Conservation (phyloP, 2,113 vertebrate genomes). For the Gnathonemus echidnorhynchus region DNA sequence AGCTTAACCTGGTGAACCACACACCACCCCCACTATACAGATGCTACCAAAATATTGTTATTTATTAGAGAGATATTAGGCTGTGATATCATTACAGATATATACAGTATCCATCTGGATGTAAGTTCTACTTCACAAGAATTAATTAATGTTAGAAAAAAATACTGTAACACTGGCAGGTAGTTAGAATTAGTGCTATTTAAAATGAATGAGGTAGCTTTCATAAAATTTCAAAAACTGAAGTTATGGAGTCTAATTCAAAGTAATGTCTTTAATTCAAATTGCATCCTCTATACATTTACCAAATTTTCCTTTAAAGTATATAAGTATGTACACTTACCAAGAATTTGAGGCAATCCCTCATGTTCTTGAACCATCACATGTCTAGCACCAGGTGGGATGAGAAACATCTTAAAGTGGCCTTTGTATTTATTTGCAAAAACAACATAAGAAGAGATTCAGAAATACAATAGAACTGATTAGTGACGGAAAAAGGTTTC, state of each 20-base stretch:
- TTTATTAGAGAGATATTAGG: too few species aligned
- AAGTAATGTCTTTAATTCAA: background rate
- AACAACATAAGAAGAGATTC: conserved; percentile 49
- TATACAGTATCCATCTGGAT: background rate
- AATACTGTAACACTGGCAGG: background rate
- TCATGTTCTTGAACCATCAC: conserved; percentile 95
- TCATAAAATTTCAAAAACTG: background rate
- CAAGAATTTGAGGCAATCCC: conserved; percentile 95
- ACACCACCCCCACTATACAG: background rate
- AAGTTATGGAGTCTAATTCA: background rate
- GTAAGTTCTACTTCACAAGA: background rate
- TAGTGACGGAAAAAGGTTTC: conserved; percentile 44
- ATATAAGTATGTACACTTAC: conserved; percentile 69
- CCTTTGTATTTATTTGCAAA: conserved; percentile 72
- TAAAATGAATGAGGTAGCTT: background rate
- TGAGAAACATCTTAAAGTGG: conserved; percentile 99
- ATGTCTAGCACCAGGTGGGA: conserved; percentile 94
- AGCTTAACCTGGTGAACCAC: background rate
- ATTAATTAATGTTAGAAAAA: background rate
- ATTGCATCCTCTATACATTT: background rate
- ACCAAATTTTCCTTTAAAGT: background rate
- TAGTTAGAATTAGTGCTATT: background rate
- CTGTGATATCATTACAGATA: background rate
- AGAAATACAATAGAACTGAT: conserved; percentile 69
- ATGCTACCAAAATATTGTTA: too few species aligned